Conservation (phyloP, 2,888 invertebrate species). For the Drosophila neutralis region DNA sequence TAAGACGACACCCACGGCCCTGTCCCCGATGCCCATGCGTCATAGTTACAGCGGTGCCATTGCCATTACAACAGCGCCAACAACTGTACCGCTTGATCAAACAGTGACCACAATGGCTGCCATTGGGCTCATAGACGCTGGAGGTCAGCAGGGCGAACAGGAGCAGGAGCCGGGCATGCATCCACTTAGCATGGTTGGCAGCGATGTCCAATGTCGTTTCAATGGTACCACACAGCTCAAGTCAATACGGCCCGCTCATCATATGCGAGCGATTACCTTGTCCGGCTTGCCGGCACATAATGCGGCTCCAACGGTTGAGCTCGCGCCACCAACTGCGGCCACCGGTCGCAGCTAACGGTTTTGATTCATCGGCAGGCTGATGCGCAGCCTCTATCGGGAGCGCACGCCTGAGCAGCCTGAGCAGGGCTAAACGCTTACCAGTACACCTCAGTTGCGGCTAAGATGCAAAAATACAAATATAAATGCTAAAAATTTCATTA, state of each 20-base stretch:
- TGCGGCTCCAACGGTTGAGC: conserved; percentile 35
- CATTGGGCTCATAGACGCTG: conserved; percentile 24
- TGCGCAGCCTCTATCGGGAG: conserved; percentile 77
- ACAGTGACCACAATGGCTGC: conserved; percentile 34
- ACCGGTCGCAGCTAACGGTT: conserved; percentile 84
- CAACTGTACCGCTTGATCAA: conserved; percentile 38
- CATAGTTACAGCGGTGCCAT: conserved; percentile 57
- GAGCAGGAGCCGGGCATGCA: conserved; percentile 85
- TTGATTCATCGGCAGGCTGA: conserved; percentile 83
- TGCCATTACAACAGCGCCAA: conserved; percentile 57
- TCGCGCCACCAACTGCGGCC: conserved; percentile 40
- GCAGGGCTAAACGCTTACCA: conserved; percentile 46
- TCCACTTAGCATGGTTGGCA: conserved; percentile 89
- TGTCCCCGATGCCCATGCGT: conserved; percentile 76
- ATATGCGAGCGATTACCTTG: conserved; percentile 78
- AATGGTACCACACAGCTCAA: conserved; percentile 93
- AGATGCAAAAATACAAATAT: conserved; percentile 17
- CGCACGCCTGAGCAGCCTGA: conserved; percentile 37
- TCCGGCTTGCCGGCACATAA: conserved; percentile 38
- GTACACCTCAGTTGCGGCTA: conserved; percentile 61
- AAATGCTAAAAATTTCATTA: conserved; percentile 54
- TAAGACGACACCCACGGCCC: conserved; percentile 77
- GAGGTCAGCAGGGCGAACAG: background rate
- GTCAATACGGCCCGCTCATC: conserved; percentile 87
- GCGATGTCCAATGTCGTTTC: conserved; percentile 91